Evolutionary conservation across 1,140 invertebrate species (phyloP).

Genomic region (Drosophila arizonae): DNA sequence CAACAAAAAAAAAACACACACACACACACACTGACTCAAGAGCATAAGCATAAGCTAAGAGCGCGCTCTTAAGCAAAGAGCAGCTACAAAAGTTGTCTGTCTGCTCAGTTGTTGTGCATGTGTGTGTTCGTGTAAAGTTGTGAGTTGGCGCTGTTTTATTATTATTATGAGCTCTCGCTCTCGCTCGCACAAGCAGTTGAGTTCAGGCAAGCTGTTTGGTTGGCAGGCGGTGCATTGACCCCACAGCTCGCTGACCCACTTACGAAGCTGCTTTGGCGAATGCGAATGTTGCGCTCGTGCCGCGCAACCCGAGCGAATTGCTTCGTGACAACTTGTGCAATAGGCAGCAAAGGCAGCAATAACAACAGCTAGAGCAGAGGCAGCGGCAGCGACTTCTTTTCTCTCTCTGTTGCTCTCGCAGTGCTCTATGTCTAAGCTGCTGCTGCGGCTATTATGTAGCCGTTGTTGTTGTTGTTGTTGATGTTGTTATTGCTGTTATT

Average conservation of each 20-base stretch:
- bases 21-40: background rate
- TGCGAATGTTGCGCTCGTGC: constrained; percentile 72
- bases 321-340: constrained; percentile 71
- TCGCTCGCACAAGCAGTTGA: constrained; percentile 24
- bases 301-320: constrained; percentile 40
- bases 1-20: background rate
- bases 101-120: background rate
- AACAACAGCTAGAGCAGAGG: constrained; percentile 17
- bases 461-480: constrained; percentile 43
- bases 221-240: constrained; percentile 70
- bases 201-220: constrained; percentile 9
- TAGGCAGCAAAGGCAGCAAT: constrained; percentile 44
- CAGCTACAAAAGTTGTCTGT: constrained; percentile 29
- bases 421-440: constrained; percentile 11
- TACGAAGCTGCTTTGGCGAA: constrained; percentile 75
- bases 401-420: constrained; percentile 13
- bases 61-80: constrained; percentile 25
- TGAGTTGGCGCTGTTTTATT: constrained; percentile 47
- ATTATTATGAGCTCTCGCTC: constrained; percentile 45
- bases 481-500: constrained; percentile 58
- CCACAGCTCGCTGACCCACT: constrained; percentile 77
- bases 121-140: constrained; percentile 24
- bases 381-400: constrained; percentile 19
- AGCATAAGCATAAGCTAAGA: constrained; percentile 20
- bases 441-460: constrained; percentile 28